phyloP scores from a whole-genome alignment of 1,140 invertebrate genomes.

The Polyergus mexicanus region DNA sequence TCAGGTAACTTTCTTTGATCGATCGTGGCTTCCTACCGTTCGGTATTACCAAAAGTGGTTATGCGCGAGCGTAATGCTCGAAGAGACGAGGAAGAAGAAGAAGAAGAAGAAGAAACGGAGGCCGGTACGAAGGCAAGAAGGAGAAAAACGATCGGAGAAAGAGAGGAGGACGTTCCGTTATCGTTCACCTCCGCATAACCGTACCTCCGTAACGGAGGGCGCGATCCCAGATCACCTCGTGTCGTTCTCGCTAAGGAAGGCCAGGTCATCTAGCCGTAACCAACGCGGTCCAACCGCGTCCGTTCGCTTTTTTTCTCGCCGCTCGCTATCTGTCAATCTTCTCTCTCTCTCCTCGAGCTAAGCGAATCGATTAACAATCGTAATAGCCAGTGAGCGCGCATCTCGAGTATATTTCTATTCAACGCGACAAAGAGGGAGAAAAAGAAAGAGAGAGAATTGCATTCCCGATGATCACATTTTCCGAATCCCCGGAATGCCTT shows the following conservation, averaged over 20 bases:
- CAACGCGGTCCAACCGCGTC: conserved; percentile 71
- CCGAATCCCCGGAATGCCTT: conserved; percentile 38
- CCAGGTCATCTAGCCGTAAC: conserved; percentile 79
- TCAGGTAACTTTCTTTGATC: neutral
- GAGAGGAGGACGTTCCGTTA: conserved; percentile 81
- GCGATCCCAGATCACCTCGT: conserved; percentile 82
- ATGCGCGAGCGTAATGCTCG: conserved; percentile 46
- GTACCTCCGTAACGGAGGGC: conserved; percentile 81
- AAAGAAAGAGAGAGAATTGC: conserved; percentile 10
- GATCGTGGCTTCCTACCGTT: conserved; percentile 46
- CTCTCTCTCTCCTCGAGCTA: neutral
- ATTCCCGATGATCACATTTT: conserved; percentile 55
- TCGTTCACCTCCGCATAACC: conserved; percentile 79
- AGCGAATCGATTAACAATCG: conserved; percentile 55
- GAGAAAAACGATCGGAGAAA: conserved; percentile 59
- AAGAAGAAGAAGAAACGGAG: conserved; percentile 32
- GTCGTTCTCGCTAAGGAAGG: conserved; percentile 74
- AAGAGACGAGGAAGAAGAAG: conserved; percentile 64
- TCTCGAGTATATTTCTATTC: conserved; percentile 19
- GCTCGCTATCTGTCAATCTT: conserved; percentile 48
- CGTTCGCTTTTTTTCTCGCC: conserved; percentile 72
- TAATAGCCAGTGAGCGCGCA: conserved; percentile 32
- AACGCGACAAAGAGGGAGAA: neutral
- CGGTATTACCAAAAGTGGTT: conserved; percentile 69
- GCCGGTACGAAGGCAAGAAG: conserved; percentile 29